Percentiles rank a stretch among this genome's conserved stretches.
Evolutionary conservation across 2,797 vertebrate species (phyloP).

Genomic region (Microctenopoma steveboyesi): DNA sequence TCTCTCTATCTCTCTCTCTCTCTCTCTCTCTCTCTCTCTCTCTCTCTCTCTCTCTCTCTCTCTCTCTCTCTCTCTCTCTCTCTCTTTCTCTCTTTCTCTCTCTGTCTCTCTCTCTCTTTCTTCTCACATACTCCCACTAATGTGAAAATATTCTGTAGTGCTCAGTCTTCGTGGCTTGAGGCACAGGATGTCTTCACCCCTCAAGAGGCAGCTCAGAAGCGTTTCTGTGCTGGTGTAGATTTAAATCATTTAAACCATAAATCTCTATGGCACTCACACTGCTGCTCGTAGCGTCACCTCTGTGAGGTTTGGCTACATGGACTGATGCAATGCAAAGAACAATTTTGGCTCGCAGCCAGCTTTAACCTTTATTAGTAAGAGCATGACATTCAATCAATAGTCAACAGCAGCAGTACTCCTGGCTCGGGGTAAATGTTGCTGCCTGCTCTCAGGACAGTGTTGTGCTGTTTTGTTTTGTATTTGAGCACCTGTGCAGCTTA

Average conservation of each 20-base stretch:
- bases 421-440: slow-evolving; percentile 33
- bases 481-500: slow-evolving; percentile 46
- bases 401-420: slow-evolving; percentile 47
- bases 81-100: slow-evolving; percentile 27
- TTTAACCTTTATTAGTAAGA: slow-evolving; percentile 67
- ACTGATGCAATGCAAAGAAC: slow-evolving; percentile 66
- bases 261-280: slow-evolving; percentile 48
- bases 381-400: slow-evolving; percentile 65
- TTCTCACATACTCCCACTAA: slow-evolving; percentile 18
- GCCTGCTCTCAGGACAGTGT: slow-evolving; percentile 22
- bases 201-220: slow-evolving; percentile 56
- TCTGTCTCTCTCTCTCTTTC: slow-evolving; percentile 18
- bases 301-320: slow-evolving; percentile 51
- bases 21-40: no score
- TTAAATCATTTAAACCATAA: slow-evolving; percentile 67
- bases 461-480: slow-evolving; percentile 40
- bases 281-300: slow-evolving; percentile 54
- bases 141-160: slow-evolving; percentile 40
- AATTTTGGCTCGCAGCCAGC: slow-evolving; percentile 58
- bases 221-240: slow-evolving; percentile 64
- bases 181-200: slow-evolving; percentile 50
- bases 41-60: neutral
- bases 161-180: slow-evolving; percentile 40
- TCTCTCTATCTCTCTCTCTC: no score
- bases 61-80: slow-evolving; percentile 26